Base-by-base conservation (phyloP, 2,888 invertebrate genomes). In the Parasteatoda lunata region DNA sequence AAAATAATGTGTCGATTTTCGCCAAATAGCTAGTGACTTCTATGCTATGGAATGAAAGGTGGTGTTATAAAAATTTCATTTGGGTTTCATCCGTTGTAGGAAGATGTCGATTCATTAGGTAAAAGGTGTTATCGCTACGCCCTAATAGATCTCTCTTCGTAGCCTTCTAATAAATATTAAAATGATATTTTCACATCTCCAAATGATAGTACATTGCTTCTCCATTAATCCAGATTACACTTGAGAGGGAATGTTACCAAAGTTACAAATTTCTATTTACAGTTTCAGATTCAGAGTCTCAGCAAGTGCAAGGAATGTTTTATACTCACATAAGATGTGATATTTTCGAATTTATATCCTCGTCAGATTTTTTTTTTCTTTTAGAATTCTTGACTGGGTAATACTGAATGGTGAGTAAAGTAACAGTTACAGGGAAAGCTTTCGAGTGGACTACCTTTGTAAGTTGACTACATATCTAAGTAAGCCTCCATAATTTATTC, bases 201-300 rank as follows among this genome's bases (percentile, higher is more conserved):
- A 66, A 52, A 77, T 70, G 59, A 71, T 59, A 78, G 70, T 71
- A 86, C 86, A 86, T 51, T 45, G 77, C 72, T 86, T 86, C 77
- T 72, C 86, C 86, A 86, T 86, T 86, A 80, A 77, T 81, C 66
- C 86, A 86, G 81, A 86, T 86, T 86, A 69, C 65, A 49, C 71
- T 73, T 65, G 30, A 45, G 15, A 54, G 79, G 81, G 81, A 65
- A 59, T 51, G 71, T 72, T 49, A n/a, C 47, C 70, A 64, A 48
- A 49, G 15, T 59, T 51, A 77, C 13, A 59, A 9, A 9, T 0
- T 30, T 30, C 30, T 30, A 30, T 30, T 30, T 30, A 30, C 30
- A 30, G 30, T 30, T 30, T 30, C 30, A 30, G 30, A 30, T 30
- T 30, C 30, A 30, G 30, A 30, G 0, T 30, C 30, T 30, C 30